Conservation (phyloP, 2,888 invertebrate species). For the Hirtodrosophila alboralis region DNA sequence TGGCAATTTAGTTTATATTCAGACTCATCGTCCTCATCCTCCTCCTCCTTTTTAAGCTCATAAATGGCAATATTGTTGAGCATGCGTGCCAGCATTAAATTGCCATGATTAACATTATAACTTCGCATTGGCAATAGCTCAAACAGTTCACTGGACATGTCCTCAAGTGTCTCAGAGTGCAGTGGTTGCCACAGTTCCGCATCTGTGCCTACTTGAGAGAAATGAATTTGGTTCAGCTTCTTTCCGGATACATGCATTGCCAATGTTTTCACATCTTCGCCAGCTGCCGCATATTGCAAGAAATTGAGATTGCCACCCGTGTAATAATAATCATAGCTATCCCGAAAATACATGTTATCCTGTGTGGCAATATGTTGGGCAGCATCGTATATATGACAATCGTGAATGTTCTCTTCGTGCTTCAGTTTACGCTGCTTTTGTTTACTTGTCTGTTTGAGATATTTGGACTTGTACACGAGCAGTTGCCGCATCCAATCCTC, state of each 20-base stretch:
- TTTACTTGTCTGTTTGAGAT: background rate
- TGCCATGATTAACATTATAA: constrained; percentile 37
- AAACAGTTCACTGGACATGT: constrained; percentile 73
- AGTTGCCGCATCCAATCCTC: constrained; percentile 39
- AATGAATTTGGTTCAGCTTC: constrained; percentile 44
- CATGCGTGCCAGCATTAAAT: constrained; percentile 64
- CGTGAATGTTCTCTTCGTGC: constrained; percentile 14
- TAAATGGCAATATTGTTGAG: constrained; percentile 70
- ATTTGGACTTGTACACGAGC: constrained; percentile 5
- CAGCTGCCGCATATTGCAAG: constrained; percentile 19
- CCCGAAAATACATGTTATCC: constrained; percentile 71
- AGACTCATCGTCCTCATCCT: constrained; percentile 26
- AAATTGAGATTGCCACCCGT: constrained; percentile 80
- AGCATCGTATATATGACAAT: constrained; percentile 35
- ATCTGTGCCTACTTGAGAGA: constrained; percentile 45
- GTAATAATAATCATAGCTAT: constrained; percentile 82
- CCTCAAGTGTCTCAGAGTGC: constrained; percentile 12
- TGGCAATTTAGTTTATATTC: constrained; percentile 49
- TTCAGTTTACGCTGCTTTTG: constrained; percentile 50
- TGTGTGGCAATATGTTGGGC: constrained; percentile 59
- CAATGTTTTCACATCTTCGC: constrained; percentile 11
- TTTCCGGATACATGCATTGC: constrained; percentile 72
- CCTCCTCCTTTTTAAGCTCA: constrained; percentile 37
- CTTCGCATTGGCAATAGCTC: constrained; percentile 64
- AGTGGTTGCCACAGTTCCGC: constrained; percentile 46